A percentile compares a stretch with the other conserved stretches of the same genome.
phyloP scores from a whole-genome alignment of 2,113 vertebrate species.

The Peromyscus leucopus region DNA sequence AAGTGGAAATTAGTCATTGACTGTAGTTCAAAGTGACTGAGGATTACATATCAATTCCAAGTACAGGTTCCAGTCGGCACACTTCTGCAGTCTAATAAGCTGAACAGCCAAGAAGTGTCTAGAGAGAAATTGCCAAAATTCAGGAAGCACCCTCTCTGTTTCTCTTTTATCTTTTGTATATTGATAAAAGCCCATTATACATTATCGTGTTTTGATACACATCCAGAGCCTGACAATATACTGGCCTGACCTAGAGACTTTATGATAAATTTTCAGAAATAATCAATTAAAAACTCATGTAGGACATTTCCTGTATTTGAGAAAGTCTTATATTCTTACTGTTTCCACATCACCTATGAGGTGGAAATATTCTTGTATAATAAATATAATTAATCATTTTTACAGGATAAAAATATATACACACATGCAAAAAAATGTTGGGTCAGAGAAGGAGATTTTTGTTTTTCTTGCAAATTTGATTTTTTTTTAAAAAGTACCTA shows the following conservation, averaged over 20 bases:
- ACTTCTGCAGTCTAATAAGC: not conserved
- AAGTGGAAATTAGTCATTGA: constrained; percentile 65
- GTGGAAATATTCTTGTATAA: not conserved
- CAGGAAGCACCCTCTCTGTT: not conserved
- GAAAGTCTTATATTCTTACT: not conserved
- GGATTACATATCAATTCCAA: constrained; percentile 19
- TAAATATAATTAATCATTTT: not conserved
- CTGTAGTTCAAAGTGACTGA: constrained; percentile 56
- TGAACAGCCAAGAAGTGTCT: constrained; percentile 29
- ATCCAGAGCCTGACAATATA: not conserved
- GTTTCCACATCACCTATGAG: not conserved
- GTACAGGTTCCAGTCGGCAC: fast-evolving
- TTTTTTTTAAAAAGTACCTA: not conserved
- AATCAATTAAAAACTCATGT: not conserved
- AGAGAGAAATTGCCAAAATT: not conserved
- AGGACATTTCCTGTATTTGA: not conserved
- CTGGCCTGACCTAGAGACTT: not conserved
- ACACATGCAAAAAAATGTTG: not conserved
- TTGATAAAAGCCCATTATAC: not conserved
- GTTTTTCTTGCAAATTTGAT: not conserved
- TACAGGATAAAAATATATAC: not conserved
- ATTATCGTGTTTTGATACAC: not conserved
- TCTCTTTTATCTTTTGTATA: not conserved
- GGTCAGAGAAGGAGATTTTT: not conserved
- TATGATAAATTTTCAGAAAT: not conserved